phyloP scores from a whole-genome alignment of 2,797 vertebrate species.

The Zenarchopterus dispar region DNA sequence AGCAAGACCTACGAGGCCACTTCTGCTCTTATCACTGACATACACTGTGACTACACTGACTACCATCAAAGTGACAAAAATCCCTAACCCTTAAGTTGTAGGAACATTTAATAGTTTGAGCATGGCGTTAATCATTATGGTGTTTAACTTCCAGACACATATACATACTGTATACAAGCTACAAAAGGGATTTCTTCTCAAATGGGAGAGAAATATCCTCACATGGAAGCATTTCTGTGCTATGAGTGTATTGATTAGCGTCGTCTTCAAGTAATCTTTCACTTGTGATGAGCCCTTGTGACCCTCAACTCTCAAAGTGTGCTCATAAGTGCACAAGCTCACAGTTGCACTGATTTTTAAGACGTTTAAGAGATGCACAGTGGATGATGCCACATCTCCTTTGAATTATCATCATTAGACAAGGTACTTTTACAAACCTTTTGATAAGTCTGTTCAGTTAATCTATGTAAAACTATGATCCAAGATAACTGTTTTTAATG shows the following conservation, averaged over 20 bases:
- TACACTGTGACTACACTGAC: background rate
- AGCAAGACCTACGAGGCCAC: background rate
- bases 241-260: background rate
- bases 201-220: background rate
- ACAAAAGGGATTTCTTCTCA: background rate
- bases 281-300: background rate
- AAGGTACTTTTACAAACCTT: too few relatives aligned
- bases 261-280: background rate
- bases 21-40: slow-evolving; percentile 4
- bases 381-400: too few relatives aligned
- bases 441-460: too few relatives aligned
- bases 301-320: background rate
- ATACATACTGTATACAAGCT: background rate
- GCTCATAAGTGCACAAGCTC: background rate
- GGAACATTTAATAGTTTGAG: background rate
- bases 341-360: background rate
- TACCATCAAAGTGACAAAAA: background rate
- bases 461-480: too few relatives aligned
- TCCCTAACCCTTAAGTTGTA: background rate
- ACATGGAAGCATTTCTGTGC: background rate
- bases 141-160: background rate
- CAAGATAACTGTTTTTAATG: too few relatives aligned
- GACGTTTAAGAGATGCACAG: too few relatives aligned
- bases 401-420: background rate
- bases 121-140: too few relatives aligned